phyloP scores from a whole-genome alignment of 2,113 vertebrate species.

The Mus pahari region DNA sequence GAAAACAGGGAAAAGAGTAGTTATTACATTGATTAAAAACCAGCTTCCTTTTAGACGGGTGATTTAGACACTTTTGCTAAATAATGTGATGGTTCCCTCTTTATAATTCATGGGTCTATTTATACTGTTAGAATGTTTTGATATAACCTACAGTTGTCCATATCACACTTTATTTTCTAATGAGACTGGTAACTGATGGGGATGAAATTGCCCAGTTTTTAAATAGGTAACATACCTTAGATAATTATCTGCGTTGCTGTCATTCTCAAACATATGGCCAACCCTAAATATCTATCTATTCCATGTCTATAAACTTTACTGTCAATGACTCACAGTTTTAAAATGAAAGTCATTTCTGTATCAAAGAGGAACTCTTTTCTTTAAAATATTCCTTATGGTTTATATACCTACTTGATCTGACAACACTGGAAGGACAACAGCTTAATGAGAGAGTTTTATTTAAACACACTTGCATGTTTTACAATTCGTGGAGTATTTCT shows the following conservation, averaged over 20 bases:
- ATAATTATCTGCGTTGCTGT: neutral
- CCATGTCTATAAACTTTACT: neutral
- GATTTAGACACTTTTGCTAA: neutral
- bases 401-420: slow-evolving; percentile 53
- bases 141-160: neutral
- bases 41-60: neutral
- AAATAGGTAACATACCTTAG: neutral
- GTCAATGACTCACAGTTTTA: neutral
- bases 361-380: neutral
- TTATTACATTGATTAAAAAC: neutral
- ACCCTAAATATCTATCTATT: neutral
- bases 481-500: neutral
- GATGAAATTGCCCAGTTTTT: neutral
- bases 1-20: neutral
- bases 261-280: neutral
- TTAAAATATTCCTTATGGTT: neutral
- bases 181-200: neutral
- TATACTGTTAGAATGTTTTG: neutral
- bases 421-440: slow-evolving; percentile 62
- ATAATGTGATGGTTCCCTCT: neutral
- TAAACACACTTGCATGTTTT: slow-evolving; percentile 58
- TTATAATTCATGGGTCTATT: neutral
- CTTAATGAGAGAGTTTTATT: slow-evolving; percentile 63
- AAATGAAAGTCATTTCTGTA: neutral
- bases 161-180: neutral